Base-by-base conservation (phyloP, 2,888 invertebrate genomes). In the Euplexia lucipara region DNA sequence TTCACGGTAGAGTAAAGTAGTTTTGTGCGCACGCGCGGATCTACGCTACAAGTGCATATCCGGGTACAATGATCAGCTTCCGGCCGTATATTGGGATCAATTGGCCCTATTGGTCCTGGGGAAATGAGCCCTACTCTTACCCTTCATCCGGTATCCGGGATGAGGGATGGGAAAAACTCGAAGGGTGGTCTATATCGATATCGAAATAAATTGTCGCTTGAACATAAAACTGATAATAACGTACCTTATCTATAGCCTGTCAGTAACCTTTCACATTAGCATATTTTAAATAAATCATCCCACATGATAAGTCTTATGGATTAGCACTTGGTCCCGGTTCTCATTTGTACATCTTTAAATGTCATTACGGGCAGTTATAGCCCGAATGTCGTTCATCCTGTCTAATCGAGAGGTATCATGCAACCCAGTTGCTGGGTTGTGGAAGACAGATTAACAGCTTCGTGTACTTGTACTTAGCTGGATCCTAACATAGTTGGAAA, bases 11-110 rank as follows among this genome's bases (percentile, higher is more conserved):
- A 64, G 66, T 78, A 60, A 44, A 42, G 37, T 8, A 66, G 56
- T 39, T 67, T 49, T 52, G 39, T 75, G 77, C 73, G 79, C 73
- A 73, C 75, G 77, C 81, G 79, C 74, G 81, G 78, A 78, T 78
- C 79, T 79, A 82, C 83, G 73, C 76, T 61, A 83, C 88, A 88
- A 88, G 87, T 90, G 91, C 88, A 90, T 89, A 86, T 93, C 93
- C 93, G 93, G 91, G 83, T 84, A 81, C 76, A 88, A 87, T 87
- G 85, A 87, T 84, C 77, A 79, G 79, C 88, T 90, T 92, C 92
- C 92, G 90, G 84, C 69, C 77, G 72, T 79, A 89, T 84, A 88
- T 89, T 90, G 86, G 83, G 85, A 78, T 82, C 91, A 92, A 93
- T 93, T 93, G 91, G 85, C 85, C 85, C 83, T 83, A 67, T 70